These are phyloP conservation scores for Drosophila lacteicornis DNA, from an alignment of 1,140 invertebrate genomes.

Conservation along the genomic window DNA sequence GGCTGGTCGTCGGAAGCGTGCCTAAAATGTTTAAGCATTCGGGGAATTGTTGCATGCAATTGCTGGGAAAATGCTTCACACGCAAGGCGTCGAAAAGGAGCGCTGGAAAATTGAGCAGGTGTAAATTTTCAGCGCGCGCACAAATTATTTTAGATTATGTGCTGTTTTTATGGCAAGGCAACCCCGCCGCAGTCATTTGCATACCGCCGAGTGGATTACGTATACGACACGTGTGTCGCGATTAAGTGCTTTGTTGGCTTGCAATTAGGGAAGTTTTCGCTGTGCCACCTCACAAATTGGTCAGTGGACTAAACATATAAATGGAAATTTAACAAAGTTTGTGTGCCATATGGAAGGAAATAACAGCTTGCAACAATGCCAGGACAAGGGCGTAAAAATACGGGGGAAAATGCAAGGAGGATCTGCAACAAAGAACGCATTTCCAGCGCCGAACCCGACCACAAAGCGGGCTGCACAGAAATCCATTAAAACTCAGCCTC, in stretches of 20 bases:
- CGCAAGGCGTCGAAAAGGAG: slow-evolving; percentile 57
- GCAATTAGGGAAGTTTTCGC: slow-evolving; percentile 38
- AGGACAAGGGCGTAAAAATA: background rate
- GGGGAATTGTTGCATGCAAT: slow-evolving; percentile 79
- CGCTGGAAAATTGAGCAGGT: slow-evolving; percentile 55
- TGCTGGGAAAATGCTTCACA: slow-evolving; percentile 79
- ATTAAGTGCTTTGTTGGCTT: slow-evolving; percentile 55
- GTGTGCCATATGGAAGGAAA: too few relatives aligned
- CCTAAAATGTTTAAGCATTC: slow-evolving; percentile 79
- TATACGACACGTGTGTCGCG: slow-evolving; percentile 69
- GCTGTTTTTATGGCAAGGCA: slow-evolving; percentile 59
- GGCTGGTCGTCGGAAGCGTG: slow-evolving; percentile 66
- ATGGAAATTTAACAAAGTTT: slow-evolving; percentile 6
- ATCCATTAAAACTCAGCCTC: slow-evolving; percentile 46
- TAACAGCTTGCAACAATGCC: background rate
- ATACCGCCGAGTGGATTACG: slow-evolving; percentile 48
- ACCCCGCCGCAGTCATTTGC: slow-evolving; percentile 62
- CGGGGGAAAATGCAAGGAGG: background rate
- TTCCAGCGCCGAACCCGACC: background rate
- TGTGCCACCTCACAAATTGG: background rate
- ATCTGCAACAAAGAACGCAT: slow-evolving; percentile 38
- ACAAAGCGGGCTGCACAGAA: slow-evolving; percentile 29
- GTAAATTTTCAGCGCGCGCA: slow-evolving; percentile 74
- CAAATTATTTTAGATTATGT: slow-evolving; percentile 84
- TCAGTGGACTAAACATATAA: background rate